A percentile compares a stretch with the other conserved stretches of the same genome.
phyloP scores from a whole-genome alignment of 1,140 invertebrate genomes.

The Platorchestia sp. region DNA sequence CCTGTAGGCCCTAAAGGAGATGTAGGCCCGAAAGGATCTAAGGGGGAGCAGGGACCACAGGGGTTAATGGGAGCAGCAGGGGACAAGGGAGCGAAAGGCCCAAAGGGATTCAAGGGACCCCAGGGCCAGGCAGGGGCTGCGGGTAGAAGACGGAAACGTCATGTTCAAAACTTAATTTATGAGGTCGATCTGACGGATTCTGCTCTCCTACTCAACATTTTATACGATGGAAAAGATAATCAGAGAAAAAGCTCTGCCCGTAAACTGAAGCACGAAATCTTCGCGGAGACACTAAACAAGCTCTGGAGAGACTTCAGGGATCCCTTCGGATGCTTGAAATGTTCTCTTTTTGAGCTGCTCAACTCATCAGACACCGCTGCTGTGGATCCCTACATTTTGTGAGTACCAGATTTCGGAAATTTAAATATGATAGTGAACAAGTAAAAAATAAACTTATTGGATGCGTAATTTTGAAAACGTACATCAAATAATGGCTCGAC shows the following conservation, averaged over 20 bases:
- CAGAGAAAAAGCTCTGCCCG: not conserved
- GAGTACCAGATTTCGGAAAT: not conserved
- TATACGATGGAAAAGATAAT: not conserved
- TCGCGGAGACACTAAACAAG: not conserved
- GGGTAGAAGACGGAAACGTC: not conserved
- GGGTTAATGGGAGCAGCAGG: not conserved
- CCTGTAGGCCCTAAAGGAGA: not conserved
- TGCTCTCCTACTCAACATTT: not conserved
- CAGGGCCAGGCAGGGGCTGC: not conserved
- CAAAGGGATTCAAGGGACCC: not conserved
- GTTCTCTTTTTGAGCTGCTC: not conserved
- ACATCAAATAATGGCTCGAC: no score
- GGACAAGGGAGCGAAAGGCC: not conserved
- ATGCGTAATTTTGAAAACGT: no score
- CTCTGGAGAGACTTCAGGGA: slow-evolving; percentile 25
- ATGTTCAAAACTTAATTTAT: not conserved
- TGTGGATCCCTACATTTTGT: not conserved
- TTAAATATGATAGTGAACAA: not conserved
- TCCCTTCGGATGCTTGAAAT: slow-evolving; percentile 26
- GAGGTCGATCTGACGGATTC: slow-evolving; percentile 11
- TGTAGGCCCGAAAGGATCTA: not conserved
- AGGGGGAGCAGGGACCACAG: not conserved
- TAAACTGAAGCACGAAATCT: not conserved
- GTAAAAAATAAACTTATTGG: no score
- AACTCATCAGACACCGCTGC: not conserved